Evolutionary conservation across 92 coral and sea anemone genomes (phyloP).

Genomic region (Zoanthus solanderi): DNA sequence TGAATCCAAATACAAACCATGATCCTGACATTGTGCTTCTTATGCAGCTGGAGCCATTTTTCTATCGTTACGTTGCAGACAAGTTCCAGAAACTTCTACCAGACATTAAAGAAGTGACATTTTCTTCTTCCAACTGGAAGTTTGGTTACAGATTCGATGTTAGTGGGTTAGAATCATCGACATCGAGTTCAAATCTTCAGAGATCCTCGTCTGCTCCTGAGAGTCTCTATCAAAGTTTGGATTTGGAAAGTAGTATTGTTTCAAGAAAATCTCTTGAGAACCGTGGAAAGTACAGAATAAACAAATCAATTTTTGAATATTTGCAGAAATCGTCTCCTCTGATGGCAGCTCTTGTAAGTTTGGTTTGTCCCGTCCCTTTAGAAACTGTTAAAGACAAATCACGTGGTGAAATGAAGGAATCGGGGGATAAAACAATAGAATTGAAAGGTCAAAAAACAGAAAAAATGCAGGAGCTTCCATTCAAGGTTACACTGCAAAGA

Average conservation of each 20-base stretch:
- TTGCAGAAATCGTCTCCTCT: slow-evolving; percentile 82
- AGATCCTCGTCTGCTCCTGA: slow-evolving; percentile 80
- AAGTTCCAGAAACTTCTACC: slow-evolving; percentile 74
- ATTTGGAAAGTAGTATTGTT: slow-evolving; percentile 59
- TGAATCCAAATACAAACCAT: not conserved
- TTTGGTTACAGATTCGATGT: slow-evolving; percentile 88
- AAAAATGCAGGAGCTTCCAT: slow-evolving; percentile 65
- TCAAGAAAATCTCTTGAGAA: slow-evolving; percentile 56
- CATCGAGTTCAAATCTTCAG: slow-evolving; percentile 70
- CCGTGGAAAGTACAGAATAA: slow-evolving; percentile 79
- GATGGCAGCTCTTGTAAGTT: slow-evolving; percentile 82
- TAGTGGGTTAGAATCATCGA: slow-evolving; percentile 63
- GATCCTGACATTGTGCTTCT: slow-evolving; percentile 75
- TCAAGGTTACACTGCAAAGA: slow-evolving; percentile 72
- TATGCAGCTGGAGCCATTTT: slow-evolving; percentile 82
- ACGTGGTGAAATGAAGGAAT: not conserved
- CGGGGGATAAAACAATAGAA: not conserved
- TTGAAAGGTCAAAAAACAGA: slow-evolving; percentile 22
- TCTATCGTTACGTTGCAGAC: slow-evolving; percentile 67
- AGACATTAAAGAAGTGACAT: slow-evolving; percentile 70
- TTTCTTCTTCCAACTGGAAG: slow-evolving; percentile 87
- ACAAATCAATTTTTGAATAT: slow-evolving; percentile 75
- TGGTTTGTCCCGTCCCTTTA: slow-evolving; percentile 71
- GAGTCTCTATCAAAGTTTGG: slow-evolving; percentile 73
- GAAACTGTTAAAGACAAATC: slow-evolving; percentile 13